phyloP scores from a whole-genome alignment of 35 echinoderm and acorn worm genomes.

The Acanthaster planci region DNA sequence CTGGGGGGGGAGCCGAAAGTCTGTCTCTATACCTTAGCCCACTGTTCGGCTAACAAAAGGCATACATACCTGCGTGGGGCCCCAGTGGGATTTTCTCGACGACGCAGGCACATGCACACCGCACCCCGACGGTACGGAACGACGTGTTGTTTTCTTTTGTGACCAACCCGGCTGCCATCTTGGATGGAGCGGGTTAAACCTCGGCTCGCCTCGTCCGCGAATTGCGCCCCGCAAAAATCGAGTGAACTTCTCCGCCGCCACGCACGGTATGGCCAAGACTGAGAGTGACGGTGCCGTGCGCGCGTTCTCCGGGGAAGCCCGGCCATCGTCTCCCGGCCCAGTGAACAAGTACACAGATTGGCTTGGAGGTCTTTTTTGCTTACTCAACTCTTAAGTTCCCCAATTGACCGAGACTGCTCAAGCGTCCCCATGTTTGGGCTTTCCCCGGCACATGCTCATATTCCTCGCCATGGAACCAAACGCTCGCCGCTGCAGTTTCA shows the following conservation, averaged over 20 bases:
- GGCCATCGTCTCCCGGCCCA: neutral
- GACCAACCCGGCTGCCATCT: slow-evolving; percentile 6
- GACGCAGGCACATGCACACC: neutral
- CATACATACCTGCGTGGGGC: slow-evolving; percentile 27
- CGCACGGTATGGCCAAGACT: too few species aligned
- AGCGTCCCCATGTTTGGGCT: slow-evolving; percentile 22
- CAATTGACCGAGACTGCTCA: slow-evolving; percentile 1
- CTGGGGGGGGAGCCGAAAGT: neutral
- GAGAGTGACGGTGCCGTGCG: too few species aligned
- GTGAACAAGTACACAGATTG: slow-evolving; percentile 18
- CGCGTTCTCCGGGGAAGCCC: neutral
- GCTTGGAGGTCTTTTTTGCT: neutral
- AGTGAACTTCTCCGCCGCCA: too few species aligned
- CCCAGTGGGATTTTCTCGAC: neutral
- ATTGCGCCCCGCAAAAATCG: too few species aligned
- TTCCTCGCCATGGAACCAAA: too few species aligned
- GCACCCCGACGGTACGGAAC: neutral
- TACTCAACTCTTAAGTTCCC: neutral
- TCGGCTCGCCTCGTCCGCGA: neutral
- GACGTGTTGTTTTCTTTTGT: neutral
- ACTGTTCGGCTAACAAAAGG: slow-evolving; percentile 3
- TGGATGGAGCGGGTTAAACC: neutral
- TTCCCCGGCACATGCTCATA: neutral
- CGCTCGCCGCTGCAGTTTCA: neutral
- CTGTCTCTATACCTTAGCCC: neutral